phyloP scores from a whole-genome alignment of 2,888 invertebrate genomes.

The Theretra japonica region DNA sequence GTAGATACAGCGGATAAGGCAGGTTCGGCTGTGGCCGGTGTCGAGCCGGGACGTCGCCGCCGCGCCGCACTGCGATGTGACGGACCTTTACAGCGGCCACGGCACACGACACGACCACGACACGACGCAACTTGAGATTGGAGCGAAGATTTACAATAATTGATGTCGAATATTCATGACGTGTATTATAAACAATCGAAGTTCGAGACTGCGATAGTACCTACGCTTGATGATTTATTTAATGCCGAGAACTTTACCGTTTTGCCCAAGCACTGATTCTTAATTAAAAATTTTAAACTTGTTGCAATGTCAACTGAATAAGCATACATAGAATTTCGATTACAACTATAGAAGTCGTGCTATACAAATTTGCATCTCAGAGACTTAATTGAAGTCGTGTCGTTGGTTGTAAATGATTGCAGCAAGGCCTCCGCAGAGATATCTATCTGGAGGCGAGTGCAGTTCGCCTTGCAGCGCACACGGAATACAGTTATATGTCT shows the following conservation, averaged over 20 bases:
- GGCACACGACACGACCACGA: background rate
- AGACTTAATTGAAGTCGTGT: background rate
- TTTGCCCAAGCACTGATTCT: no score
- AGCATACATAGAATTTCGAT: no score
- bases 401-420: background rate
- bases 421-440: background rate
- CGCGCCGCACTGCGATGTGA: conserved; percentile 16
- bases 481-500: conserved; percentile 26
- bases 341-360: no score
- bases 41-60: conserved; percentile 16
- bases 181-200: no score
- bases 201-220: no score
- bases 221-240: no score
- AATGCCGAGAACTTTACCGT: no score
- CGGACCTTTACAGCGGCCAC: background rate
- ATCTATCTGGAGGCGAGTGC: conserved; percentile 16
- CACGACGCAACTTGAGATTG: background rate
- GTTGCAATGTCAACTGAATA: no score
- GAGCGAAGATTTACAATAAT: background rate
- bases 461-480: conserved; percentile 17
- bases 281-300: no score
- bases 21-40: conserved; percentile 6
- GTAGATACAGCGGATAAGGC: background rate
- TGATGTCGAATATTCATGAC: no score
- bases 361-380: no score